Evolutionary conservation across 2,113 vertebrate species (phyloP), one percentile per base, ranked within the genome.

Genomic region (Calidris pygmaea): DNA sequence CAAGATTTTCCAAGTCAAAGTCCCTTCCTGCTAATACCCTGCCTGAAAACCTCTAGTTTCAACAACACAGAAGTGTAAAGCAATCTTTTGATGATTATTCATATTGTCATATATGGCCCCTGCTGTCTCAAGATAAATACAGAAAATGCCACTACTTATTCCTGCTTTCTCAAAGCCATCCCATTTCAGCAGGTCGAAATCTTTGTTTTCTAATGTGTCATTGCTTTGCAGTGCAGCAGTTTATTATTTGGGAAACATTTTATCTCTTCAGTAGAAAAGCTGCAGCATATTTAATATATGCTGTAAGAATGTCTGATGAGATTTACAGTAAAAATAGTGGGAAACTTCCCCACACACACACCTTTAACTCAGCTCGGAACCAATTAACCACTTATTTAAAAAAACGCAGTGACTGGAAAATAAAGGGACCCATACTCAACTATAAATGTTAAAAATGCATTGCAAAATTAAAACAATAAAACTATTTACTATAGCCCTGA

Each of bases 11-110:
- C 14, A 68, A 47, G 18, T 45, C 29, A 59, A 27, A 73, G 8
- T 7, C 1, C 7, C 7, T 10, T 80, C 7, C 0, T 70, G 1
- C 43, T 34, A 67, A 23, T 4, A 21, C 0, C 1, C 11, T 70
- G 14, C 26, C 48, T 2, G 1, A 20, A 87, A 58, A 4, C 2
- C 2, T n/a, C 18, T 34, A 10, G 4, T 32, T 76, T 32, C 7
- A 80, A 5, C 7, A 30, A 2, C 2, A 0, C 3, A 11, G 22
- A 88, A 59, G 1, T 63, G 29, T 26, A 74, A 88, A 77, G 2
- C 9, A 67, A 47, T 18, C 13, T 71, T 70, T 41, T 58, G 8
- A 18, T 45, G 6, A 37, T 59, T 74, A 65, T 67, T 86, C 1
- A 1, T 45, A 9, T 37, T 47, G 6, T 67, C 14, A 23, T 22